Base-by-base conservation (phyloP, 2,113 vertebrate species). In the Notarius quadriscutis region DNA sequence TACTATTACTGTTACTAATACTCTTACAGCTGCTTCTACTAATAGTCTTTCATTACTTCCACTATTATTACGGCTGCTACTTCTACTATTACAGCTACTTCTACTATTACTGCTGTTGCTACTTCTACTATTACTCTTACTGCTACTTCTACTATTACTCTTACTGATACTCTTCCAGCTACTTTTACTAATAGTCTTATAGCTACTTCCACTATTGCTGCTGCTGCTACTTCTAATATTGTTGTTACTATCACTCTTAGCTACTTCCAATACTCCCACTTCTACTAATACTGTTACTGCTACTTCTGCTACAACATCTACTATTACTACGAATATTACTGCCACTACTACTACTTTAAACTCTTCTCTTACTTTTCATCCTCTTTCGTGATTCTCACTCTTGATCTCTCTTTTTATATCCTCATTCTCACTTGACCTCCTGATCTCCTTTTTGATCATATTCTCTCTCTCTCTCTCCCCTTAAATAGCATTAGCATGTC, bases 401-500 rank as follows among this genome's bases (percentile, higher is more conserved):
- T 18, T 48, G 34, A 53, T 12, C 22, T 25, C 25, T 51, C 20
- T 30, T 81, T 80, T 58, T 30, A 53, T 30, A 30, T 18, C 57
- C 63, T 62, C 17, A 1, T 57, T 84, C 84, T 20, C 50, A 20
- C 74, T 72, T 74, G 34, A 84, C 77, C 60, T 87, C 81, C 81
- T 83, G 51, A 79, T 82, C 89, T 83, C 12, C 25, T 77, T 57
- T 62, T 14, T 79, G 60, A 51, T 74, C 25, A 55, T 25, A 53
- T 11, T 27, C 75, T 62, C 51, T 55, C 50, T 62, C 25, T 57
- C 86, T 74, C 48, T 63, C 34, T 25, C 75, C 91, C 92, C 90
- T 87, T 91, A 91, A 96, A 95, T 95, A 96, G 93, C 93, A 85
- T 90, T 84, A 89, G 87, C 90, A 93, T 92, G 93, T 89, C 92